phyloP scores from a whole-genome alignment of 2,113 vertebrate genomes.

The Oryzias melastigma region DNA sequence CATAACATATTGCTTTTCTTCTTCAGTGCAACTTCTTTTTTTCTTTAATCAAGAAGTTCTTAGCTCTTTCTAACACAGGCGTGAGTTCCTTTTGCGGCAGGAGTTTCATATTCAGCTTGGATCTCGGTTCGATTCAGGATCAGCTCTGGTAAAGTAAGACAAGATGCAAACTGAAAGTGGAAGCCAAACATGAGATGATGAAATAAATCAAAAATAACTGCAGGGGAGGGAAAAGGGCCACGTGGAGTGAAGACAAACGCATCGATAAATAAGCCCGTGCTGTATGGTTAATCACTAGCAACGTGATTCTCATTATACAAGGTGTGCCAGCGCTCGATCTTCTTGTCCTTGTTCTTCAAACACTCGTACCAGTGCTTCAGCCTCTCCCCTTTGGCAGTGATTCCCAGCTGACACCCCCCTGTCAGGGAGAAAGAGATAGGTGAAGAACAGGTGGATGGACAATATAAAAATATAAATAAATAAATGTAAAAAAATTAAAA shows the following conservation, averaged over 20 bases:
- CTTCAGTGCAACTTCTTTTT: conserved; percentile 35
- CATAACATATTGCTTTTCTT: conserved; percentile 62
- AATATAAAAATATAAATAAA: not conserved
- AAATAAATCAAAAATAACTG: conserved; percentile 25
- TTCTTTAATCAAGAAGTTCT: conserved; percentile 18
- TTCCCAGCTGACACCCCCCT: conserved; percentile 92
- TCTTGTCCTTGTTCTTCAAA: conserved; percentile 98
- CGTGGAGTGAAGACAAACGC: conserved; percentile 31
- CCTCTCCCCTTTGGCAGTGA: conserved; percentile 93
- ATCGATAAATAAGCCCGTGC: conserved; percentile 38
- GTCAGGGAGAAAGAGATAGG: conserved; percentile 9
- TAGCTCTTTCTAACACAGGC: conserved; percentile 11
- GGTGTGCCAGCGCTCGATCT: conserved; percentile 97
- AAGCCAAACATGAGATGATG: conserved; percentile 7
- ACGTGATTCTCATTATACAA: conserved; percentile 88
- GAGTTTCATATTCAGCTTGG: conserved; percentile 26
- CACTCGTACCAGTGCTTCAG: conserved; percentile 99
- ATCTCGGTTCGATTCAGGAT: conserved; percentile 38
- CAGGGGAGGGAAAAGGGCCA: conserved; percentile 15
- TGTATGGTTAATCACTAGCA: conserved; percentile 83
- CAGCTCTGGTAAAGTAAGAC: conserved; percentile 43
- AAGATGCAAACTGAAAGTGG: conserved; percentile 10
- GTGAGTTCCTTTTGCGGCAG: conserved; percentile 28
- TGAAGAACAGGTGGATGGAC: conserved; percentile 6
- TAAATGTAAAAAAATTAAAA: too few relatives aligned